These are phyloP conservation scores for Spodoptera exigua DNA, from an alignment of 2,888 invertebrate species.

Conservation along the genomic window DNA sequence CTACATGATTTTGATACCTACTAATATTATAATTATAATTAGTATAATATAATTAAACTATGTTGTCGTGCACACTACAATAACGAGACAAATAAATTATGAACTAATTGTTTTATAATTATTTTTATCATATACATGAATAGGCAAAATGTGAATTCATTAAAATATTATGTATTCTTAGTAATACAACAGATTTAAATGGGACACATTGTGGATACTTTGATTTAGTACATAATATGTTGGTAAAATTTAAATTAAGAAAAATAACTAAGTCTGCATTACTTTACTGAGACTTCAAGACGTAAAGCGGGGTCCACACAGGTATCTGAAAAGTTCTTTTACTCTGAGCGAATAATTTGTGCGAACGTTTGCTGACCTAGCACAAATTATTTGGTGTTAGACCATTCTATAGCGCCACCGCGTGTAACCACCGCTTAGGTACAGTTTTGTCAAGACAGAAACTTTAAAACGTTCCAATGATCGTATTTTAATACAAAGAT, in stretches of 20 bases:
- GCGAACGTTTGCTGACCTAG: slow-evolving; percentile 6
- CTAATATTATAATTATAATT: slow-evolving; percentile 4
- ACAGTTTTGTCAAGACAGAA: slow-evolving; percentile 80
- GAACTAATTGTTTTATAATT: slow-evolving; percentile 80
- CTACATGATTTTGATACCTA: slow-evolving; percentile 39
- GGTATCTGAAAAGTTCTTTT: slow-evolving; percentile 25
- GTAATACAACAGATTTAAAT: slow-evolving; percentile 76
- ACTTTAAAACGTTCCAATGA: slow-evolving; percentile 55
- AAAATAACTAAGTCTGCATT: slow-evolving; percentile 65
- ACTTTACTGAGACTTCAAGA: slow-evolving; percentile 73
- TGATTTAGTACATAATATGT: slow-evolving; percentile 74
- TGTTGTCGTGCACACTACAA: slow-evolving; percentile 53
- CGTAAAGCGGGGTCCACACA: slow-evolving; percentile 52
- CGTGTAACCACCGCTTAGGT: slow-evolving; percentile 34
- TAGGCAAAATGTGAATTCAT: slow-evolving; percentile 87
- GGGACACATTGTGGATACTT: slow-evolving; percentile 75
- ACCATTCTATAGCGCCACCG: slow-evolving; percentile 2
- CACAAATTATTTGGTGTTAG: neutral
- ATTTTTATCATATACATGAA: slow-evolving; percentile 86
- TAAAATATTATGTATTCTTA: slow-evolving; percentile 83
- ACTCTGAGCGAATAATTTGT: slow-evolving; percentile 12
- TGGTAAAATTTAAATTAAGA: slow-evolving; percentile 61
- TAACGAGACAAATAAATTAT: slow-evolving; percentile 73
- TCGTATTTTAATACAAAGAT: slow-evolving; percentile 16
- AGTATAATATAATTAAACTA: slow-evolving; percentile 30